Percentiles rank a stretch among this genome's conserved stretches.
phyloP scores from a whole-genome alignment of 2,113 vertebrate genomes.

The Thalassarche chlororhynchos region DNA sequence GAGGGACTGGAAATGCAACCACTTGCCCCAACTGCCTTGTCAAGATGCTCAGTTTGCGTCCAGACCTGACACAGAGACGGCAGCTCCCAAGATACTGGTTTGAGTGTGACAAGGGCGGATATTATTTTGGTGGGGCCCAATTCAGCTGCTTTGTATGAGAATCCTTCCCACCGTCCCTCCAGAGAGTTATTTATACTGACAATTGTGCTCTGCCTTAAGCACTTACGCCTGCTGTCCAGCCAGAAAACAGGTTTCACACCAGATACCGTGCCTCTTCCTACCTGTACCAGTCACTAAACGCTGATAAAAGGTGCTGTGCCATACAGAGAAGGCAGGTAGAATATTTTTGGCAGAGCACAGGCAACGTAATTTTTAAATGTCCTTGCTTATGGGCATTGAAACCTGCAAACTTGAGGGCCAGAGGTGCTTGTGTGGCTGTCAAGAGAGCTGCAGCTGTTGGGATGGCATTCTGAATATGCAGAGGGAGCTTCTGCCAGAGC shows the following conservation, averaged over 20 bases:
- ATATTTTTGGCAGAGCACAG: neutral
- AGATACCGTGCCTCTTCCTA: neutral
- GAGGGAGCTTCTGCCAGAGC: slow-evolving; percentile 10
- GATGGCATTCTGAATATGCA: neutral
- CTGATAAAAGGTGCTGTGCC: neutral
- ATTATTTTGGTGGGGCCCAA: neutral
- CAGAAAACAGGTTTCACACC: neutral
- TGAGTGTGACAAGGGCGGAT: neutral
- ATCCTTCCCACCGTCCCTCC: neutral
- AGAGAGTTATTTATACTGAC: neutral
- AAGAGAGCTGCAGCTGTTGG: slow-evolving; percentile 39
- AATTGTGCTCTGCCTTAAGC: neutral
- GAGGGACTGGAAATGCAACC: neutral
- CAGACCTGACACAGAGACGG: neutral
- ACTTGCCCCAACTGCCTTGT: neutral
- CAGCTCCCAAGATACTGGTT: neutral
- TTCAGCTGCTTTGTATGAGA: neutral
- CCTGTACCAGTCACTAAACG: accelerated
- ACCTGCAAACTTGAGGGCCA: neutral
- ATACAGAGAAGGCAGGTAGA: neutral
- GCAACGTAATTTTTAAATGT: neutral
- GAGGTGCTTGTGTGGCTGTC: neutral
- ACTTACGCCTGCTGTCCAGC: neutral
- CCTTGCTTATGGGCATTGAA: neutral
- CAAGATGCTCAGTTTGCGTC: neutral